Percentiles rank a stretch among this genome's conserved stretches.
Evolutionary conservation across 2,888 invertebrate genomes (phyloP).

Genomic region (Lochmaea crataegi): DNA sequence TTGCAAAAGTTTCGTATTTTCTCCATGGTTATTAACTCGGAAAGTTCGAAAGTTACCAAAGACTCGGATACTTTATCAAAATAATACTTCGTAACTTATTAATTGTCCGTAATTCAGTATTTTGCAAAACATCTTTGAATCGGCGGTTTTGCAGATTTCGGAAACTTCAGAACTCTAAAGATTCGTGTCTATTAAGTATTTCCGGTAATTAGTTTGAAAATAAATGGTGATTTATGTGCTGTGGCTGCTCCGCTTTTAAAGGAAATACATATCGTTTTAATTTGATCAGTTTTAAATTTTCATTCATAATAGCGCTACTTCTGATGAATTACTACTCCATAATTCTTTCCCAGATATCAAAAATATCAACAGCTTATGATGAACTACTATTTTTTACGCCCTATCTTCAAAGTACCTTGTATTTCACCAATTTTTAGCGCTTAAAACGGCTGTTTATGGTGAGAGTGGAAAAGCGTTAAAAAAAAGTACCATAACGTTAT

Average conservation of each 20-base stretch:
- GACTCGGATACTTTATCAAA: constrained; percentile 59
- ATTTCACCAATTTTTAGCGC: no score
- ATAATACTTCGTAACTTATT: constrained; percentile 61
- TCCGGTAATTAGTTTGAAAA: constrained; percentile 49
- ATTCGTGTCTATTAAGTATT: constrained; percentile 44
- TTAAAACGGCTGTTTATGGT: no score
- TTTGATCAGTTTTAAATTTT: constrained; percentile 34
- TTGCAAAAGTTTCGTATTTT: constrained; percentile 56
- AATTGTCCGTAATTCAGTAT: constrained; percentile 57
- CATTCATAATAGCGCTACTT: not conserved
- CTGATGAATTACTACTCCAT: not conserved
- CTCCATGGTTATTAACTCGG: constrained; percentile 34
- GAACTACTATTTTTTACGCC: no score
- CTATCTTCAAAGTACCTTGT: no score
- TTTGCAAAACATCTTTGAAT: constrained; percentile 53
- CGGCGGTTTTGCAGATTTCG: constrained; percentile 48
- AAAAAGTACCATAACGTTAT: no score
- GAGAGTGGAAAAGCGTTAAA: no score
- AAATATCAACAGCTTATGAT: no score
- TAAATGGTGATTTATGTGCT: constrained; percentile 44
- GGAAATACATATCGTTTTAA: constrained; percentile 38
- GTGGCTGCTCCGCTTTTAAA: constrained; percentile 15
- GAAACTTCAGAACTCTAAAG: constrained; percentile 24
- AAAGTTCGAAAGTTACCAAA: constrained; percentile 55
- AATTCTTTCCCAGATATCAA: no score